Conservation (phyloP, 2,888 invertebrate genomes). For the Megamerina dolium region DNA sequence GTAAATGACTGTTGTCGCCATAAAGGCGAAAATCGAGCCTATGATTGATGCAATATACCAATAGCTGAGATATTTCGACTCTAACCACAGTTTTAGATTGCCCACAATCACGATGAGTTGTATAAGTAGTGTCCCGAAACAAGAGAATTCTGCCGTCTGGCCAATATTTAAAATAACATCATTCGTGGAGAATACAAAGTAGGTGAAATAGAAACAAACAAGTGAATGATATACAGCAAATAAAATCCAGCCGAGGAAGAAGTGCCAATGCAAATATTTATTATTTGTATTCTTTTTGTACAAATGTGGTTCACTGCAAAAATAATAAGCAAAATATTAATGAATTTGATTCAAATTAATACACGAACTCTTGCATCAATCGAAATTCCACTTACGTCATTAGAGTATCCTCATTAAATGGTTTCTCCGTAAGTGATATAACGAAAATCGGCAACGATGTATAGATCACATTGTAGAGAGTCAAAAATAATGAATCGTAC, state of each 20-base stretch:
- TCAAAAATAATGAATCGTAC: constrained; percentile 69
- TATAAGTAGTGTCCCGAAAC: constrained; percentile 58
- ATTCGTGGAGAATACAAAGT: constrained; percentile 47
- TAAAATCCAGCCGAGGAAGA: constrained; percentile 60
- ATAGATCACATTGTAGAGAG: constrained; percentile 70
- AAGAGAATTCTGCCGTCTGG: constrained; percentile 54
- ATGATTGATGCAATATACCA: constrained; percentile 53
- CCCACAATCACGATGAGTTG: constrained; percentile 55
- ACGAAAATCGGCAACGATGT: constrained; percentile 68
- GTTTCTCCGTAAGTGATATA: constrained; percentile 70
- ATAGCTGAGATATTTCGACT: constrained; percentile 57
- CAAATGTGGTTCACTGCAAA: constrained; percentile 59
- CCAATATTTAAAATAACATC: constrained; percentile 52
- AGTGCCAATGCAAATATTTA: constrained; percentile 56
- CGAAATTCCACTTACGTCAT: constrained; percentile 46
- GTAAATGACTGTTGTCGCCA: constrained; percentile 55
- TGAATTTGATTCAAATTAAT: neutral
- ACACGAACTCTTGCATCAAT: neutral
- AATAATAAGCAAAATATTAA: neutral
- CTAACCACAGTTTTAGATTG: constrained; percentile 59
- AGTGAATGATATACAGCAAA: constrained; percentile 60
- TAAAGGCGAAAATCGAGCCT: constrained; percentile 55
- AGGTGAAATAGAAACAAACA: constrained; percentile 57
- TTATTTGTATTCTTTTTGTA: constrained; percentile 62
- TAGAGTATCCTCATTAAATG: constrained; percentile 54